A percentile compares a stretch with the other conserved stretches of the same genome.
phyloP scores from a whole-genome alignment of 2,888 invertebrate genomes.

The Spilosoma lubricipeda region DNA sequence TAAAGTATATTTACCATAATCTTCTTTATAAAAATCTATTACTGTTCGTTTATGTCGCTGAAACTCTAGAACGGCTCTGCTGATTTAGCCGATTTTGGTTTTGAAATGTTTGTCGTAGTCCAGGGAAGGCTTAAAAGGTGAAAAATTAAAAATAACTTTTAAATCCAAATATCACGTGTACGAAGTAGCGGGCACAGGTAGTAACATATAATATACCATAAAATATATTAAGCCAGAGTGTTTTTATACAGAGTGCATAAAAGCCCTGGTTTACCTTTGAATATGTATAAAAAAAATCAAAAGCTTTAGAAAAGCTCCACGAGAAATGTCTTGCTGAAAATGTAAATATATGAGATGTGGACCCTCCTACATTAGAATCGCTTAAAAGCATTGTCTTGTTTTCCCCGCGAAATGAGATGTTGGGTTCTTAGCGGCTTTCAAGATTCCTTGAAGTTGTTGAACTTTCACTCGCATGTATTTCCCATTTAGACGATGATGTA shows the following conservation, averaged over 20 bases:
- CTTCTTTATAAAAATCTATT: no score
- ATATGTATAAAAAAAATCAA: constrained; percentile 57
- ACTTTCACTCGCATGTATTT: constrained; percentile 58
- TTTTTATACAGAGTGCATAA: background rate
- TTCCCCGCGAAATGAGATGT: constrained; percentile 68
- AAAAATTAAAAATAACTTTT: no score
- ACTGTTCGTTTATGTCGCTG: no score
- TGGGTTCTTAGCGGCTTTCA: constrained; percentile 58
- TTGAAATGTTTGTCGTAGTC: no score
- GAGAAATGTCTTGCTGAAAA: constrained; percentile 47
- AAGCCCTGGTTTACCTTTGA: constrained; percentile 46
- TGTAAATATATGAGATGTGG: constrained; percentile 70
- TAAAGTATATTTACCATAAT: background rate
- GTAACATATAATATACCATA: no score
- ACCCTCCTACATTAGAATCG: constrained; percentile 74
- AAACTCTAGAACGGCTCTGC: no score
- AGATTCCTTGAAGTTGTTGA: constrained; percentile 61
- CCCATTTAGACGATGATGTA: constrained; percentile 44
- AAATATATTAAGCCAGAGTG: no score
- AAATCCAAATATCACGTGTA: no score
- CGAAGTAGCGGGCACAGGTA: no score
- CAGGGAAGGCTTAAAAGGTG: no score
- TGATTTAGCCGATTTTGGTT: no score
- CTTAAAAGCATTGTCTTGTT: constrained; percentile 85
- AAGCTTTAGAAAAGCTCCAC: constrained; percentile 57